Evolutionary conservation across 2,888 invertebrate species (phyloP).

Genomic region (Anodontia alba): DNA sequence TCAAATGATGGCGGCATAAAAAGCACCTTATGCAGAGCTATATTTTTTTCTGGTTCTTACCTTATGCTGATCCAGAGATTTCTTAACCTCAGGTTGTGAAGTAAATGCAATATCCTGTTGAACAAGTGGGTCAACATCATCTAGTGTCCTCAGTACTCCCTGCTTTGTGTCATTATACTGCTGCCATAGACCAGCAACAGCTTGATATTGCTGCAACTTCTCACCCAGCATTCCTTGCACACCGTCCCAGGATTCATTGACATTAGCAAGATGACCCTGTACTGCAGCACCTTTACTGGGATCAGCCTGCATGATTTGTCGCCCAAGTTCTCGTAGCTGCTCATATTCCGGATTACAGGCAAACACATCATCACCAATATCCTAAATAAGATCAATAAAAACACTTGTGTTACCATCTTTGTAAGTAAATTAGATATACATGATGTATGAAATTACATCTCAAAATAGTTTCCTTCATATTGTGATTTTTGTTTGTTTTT

Average conservation of each 20-base stretch:
- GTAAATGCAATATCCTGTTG: slow-evolving; percentile 72
- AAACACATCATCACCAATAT: slow-evolving; percentile 78
- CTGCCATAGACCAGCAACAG: slow-evolving; percentile 77
- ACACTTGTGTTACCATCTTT: too few species aligned
- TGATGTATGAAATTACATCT: too few species aligned
- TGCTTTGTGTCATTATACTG: slow-evolving; percentile 79
- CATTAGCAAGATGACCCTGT: slow-evolving; percentile 73
- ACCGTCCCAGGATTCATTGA: slow-evolving; percentile 80
- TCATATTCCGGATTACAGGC: slow-evolving; percentile 84
- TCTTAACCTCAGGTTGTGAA: slow-evolving; percentile 76
- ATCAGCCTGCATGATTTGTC: slow-evolving; percentile 80
- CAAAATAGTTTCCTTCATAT: too few species aligned
- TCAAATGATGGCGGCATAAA: too few species aligned
- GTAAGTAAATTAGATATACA: too few species aligned
- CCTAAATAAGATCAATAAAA: slow-evolving; percentile 57
- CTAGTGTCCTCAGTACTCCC: slow-evolving; percentile 72
- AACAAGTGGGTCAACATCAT: slow-evolving; percentile 73
- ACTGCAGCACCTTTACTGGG: slow-evolving; percentile 68
- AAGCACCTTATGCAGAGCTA: too few species aligned
- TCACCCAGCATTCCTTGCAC: slow-evolving; percentile 72
- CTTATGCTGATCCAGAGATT: slow-evolving; percentile 81
- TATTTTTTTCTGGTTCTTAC: slow-evolving; percentile 65
- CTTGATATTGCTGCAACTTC: slow-evolving; percentile 73
- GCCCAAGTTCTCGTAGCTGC: slow-evolving; percentile 93
- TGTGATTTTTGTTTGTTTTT: too few species aligned